Evolutionary conservation across 2,888 invertebrate genomes (phyloP).

Genomic region (Cataglyphis altisquamis): DNA sequence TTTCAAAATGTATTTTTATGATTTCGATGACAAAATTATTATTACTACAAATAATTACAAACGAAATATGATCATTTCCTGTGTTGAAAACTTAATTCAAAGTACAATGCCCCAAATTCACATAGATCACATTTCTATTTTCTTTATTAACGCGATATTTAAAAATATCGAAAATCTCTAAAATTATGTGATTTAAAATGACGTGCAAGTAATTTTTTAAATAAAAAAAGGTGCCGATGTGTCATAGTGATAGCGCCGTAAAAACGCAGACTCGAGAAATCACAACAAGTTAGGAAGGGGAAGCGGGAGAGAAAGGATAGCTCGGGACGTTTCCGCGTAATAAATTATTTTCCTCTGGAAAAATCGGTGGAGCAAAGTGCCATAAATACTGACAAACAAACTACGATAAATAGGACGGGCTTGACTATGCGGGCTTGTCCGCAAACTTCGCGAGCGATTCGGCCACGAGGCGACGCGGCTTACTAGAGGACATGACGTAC

Average conservation of each 20-base stretch:
- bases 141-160: neutral
- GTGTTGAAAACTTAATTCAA: neutral
- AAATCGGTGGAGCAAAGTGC: slow-evolving; percentile 38
- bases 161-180: neutral
- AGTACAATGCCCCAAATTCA: neutral
- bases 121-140: neutral
- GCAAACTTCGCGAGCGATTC: slow-evolving; percentile 39
- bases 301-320: neutral
- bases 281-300: neutral
- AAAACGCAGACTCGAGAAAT: slow-evolving; percentile 28
- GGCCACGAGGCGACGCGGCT: neutral
- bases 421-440: slow-evolving; percentile 33
- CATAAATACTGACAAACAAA: slow-evolving; percentile 53
- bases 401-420: slow-evolving; percentile 46
- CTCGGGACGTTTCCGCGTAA: slow-evolving; percentile 19
- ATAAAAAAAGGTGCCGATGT: slow-evolving; percentile 2
- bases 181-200: neutral
- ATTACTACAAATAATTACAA: neutral
- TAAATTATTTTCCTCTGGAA: slow-evolving; percentile 42
- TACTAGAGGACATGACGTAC: slow-evolving; percentile 24
- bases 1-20: neutral
- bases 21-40: neutral
- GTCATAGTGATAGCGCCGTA: slow-evolving; percentile 5
- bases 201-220: neutral
- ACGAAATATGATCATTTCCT: neutral